Percentiles rank a stretch among this genome's conserved stretches.
Evolutionary conservation across 92 coral and sea anemone species (phyloP).

Genomic region (Chrysogorgia sp.): DNA sequence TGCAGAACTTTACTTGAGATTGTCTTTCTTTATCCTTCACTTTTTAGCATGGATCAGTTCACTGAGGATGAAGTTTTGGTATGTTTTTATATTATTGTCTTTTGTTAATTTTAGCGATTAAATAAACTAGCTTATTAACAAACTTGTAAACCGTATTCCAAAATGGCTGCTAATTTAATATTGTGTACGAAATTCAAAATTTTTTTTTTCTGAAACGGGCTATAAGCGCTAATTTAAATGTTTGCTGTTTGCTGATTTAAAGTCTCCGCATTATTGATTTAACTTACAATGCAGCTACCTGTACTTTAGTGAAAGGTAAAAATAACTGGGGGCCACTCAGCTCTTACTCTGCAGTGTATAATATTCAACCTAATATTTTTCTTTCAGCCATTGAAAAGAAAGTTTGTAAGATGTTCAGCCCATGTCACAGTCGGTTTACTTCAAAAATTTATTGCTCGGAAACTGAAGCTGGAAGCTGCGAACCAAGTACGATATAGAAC

Average conservation of each 20-base stretch:
- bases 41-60: constrained; percentile 12
- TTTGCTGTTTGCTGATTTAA: neutral
- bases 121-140: too few relatives aligned
- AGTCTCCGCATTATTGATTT: neutral
- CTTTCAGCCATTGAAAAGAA: constrained; percentile 85
- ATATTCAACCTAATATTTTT: too few relatives aligned
- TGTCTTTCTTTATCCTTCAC: neutral
- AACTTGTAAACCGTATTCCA: too few relatives aligned
- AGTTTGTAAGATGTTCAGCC: constrained; percentile 83
- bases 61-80: constrained; percentile 14
- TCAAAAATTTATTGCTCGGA: constrained; percentile 87
- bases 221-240: too few relatives aligned
- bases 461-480: constrained; percentile 82
- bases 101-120: too few relatives aligned
- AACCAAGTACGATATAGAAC: too few relatives aligned
- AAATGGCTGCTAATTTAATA: too few relatives aligned
- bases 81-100: neutral
- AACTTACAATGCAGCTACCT: neutral
- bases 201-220: too few relatives aligned
- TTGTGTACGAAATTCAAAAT: too few relatives aligned
- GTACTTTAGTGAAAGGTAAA: too few relatives aligned
- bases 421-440: constrained; percentile 87
- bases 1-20: neutral
- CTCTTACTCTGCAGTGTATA: too few relatives aligned
- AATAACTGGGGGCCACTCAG: too few relatives aligned